phyloP scores from a whole-genome alignment of 2,888 invertebrate genomes.

The Polyommatus icarus region DNA sequence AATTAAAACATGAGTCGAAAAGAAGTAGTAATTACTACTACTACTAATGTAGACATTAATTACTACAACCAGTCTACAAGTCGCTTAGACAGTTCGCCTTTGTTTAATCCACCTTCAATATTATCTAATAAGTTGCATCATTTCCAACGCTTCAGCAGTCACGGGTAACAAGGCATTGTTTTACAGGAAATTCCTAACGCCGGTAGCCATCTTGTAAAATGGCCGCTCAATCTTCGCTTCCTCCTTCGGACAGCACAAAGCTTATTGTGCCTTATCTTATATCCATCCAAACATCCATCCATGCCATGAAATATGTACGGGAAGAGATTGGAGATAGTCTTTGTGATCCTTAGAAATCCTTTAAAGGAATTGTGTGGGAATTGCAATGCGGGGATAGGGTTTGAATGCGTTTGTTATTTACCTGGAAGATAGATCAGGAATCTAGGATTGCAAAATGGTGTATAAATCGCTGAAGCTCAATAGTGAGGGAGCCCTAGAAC shows the following conservation, averaged over 20 bases:
- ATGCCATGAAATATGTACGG: slow-evolving; percentile 22
- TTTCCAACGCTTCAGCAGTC: slow-evolving; percentile 46
- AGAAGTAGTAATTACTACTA: no score
- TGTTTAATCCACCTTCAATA: slow-evolving; percentile 17
- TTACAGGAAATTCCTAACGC: slow-evolving; percentile 45
- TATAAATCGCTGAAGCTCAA: neutral
- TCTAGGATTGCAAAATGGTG: neutral
- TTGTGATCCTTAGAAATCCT: slow-evolving; percentile 19
- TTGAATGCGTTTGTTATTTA: neutral
- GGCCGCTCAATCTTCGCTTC: slow-evolving; percentile 56
- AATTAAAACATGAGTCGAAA: neutral
- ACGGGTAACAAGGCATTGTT: slow-evolving; percentile 56
- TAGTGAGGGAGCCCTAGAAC: no score
- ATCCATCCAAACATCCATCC: slow-evolving; percentile 19
- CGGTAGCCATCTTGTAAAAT: slow-evolving; percentile 42
- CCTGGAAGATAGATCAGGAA: neutral
- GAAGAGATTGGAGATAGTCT: slow-evolving; percentile 23
- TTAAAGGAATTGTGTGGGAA: slow-evolving; percentile 26
- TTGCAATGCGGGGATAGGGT: slow-evolving; percentile 3
- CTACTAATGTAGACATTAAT: no score
- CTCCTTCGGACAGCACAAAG: slow-evolving; percentile 71
- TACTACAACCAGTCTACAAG: neutral
- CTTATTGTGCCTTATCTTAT: slow-evolving; percentile 26
- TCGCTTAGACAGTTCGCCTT: neutral
- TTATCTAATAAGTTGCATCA: slow-evolving; percentile 42